Percentiles rank a stretch among this genome's conserved stretches.
These are phyloP conservation scores for Euwallacea fornicatus DNA, from an alignment of 1,140 invertebrate genomes.

Conservation along the genomic window DNA sequence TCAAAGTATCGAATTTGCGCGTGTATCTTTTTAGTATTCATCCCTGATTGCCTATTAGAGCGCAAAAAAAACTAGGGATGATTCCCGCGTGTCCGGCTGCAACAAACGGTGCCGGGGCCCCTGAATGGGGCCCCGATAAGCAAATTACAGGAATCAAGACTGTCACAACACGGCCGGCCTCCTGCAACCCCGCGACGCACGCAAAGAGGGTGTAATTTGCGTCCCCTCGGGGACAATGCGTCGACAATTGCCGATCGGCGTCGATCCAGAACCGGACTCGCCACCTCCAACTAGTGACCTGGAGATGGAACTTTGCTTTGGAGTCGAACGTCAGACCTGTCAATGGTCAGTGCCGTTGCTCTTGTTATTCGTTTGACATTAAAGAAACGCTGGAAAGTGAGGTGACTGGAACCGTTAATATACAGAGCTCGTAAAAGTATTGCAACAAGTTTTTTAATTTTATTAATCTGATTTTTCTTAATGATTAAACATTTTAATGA, in stretches of 20 bases:
- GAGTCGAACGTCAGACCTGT: neutral
- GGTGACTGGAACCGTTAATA: too few relatives aligned
- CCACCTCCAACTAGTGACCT: too few relatives aligned
- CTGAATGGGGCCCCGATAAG: slow-evolving; percentile 34
- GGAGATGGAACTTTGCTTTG: neutral
- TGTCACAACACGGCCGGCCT: slow-evolving; percentile 38
- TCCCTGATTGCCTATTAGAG: too few relatives aligned
- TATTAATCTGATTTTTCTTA: too few relatives aligned
- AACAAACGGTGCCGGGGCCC: neutral
- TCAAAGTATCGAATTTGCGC: too few relatives aligned
- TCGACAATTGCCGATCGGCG: slow-evolving; percentile 32
- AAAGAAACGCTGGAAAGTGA: too few relatives aligned
- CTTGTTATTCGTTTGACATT: neutral
- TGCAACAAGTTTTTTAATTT: too few relatives aligned
- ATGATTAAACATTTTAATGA: too few relatives aligned
- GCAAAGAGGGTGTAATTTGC: slow-evolving; percentile 42
- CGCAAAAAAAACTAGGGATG: too few relatives aligned
- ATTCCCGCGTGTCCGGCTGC: too few relatives aligned
- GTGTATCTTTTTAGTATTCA: too few relatives aligned
- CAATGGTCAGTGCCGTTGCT: neutral
- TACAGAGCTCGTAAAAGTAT: too few relatives aligned
- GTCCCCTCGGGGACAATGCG: slow-evolving; percentile 37
- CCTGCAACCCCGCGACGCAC: slow-evolving; percentile 19
- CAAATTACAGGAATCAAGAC: slow-evolving; percentile 41
- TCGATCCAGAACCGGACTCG: slow-evolving; percentile 5